phyloP scores from a whole-genome alignment of 2,797 vertebrate genomes.

The Enoplosus armatus region DNA sequence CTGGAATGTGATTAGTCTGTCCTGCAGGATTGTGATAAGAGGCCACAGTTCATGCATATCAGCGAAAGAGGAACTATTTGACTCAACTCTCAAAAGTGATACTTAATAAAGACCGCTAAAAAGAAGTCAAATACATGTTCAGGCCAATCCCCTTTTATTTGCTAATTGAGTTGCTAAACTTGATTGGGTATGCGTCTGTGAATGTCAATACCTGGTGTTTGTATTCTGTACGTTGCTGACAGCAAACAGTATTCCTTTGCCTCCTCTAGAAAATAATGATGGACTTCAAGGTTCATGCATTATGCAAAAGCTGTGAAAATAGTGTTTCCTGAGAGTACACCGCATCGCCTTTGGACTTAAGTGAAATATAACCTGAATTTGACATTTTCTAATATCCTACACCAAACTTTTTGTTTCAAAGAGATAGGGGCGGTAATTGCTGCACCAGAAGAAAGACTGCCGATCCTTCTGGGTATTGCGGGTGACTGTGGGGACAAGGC shows the following conservation, averaged over 20 bases:
- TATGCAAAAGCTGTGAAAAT: constrained; percentile 79
- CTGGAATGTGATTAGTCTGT: constrained; percentile 86
- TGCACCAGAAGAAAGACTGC: constrained; percentile 85
- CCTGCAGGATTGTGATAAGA: constrained; percentile 87
- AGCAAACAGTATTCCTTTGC: constrained; percentile 61
- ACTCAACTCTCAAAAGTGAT: constrained; percentile 70
- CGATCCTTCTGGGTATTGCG: constrained; percentile 87
- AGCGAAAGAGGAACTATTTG: constrained; percentile 59
- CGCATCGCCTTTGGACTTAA: constrained; percentile 83
- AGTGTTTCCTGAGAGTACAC: constrained; percentile 77
- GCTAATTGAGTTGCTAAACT: constrained; percentile 56
- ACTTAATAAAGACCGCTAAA: constrained; percentile 70
- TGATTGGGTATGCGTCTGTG: constrained; percentile 1
- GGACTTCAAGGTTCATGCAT: constrained; percentile 84
- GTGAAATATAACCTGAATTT: constrained; percentile 89
- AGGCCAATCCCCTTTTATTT: constrained; percentile 43
- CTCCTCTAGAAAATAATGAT: constrained; percentile 73
- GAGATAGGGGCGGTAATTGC: constrained; percentile 88
- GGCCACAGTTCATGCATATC: constrained; percentile 83
- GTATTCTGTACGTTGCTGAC: constrained; percentile 39
- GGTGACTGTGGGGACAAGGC: constrained; percentile 87
- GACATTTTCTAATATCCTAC: constrained; percentile 90
- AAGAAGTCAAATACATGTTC: constrained; percentile 37
- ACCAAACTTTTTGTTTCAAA: constrained; percentile 88
- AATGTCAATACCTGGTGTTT: constrained; percentile 47